These are phyloP conservation scores for Anisognathus igniventris DNA, from an alignment of 2,797 vertebrate species.

Conservation along the genomic window DNA sequence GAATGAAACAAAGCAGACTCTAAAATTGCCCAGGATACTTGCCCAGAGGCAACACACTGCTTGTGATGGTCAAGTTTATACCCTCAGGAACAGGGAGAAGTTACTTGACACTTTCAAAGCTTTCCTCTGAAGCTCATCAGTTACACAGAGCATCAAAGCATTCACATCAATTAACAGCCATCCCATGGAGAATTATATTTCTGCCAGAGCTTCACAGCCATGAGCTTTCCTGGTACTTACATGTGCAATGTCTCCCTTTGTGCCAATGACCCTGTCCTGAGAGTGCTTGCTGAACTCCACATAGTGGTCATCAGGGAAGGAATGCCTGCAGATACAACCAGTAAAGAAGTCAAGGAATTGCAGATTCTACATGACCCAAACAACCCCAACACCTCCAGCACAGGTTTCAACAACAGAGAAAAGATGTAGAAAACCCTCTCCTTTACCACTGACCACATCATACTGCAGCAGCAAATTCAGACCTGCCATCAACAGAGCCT, in stretches of 20 bases:
- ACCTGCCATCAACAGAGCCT: not conserved
- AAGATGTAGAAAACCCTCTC: not conserved
- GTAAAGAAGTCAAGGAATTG: not conserved
- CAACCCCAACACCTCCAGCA: not conserved
- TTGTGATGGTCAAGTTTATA: not conserved
- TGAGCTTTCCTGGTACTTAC: constrained; percentile 70
- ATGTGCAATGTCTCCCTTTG: constrained; percentile 94
- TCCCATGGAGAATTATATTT: not conserved
- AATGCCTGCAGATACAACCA: constrained; percentile 83
- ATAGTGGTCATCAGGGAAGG: constrained; percentile 96
- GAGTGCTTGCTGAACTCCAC: constrained; percentile 99
- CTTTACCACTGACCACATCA: not conserved
- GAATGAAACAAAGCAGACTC: not conserved
- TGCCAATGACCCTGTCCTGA: constrained; percentile 97
- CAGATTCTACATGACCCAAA: not conserved
- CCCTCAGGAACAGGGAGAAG: not conserved
- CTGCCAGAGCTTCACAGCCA: not conserved
- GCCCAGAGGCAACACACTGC: not conserved
- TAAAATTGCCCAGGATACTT: not conserved
- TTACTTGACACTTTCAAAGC: not conserved
- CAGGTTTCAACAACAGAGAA: not conserved
- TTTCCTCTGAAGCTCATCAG: not conserved
- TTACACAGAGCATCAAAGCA: not conserved
- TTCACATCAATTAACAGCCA: not conserved
- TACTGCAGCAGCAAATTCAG: not conserved